Evolutionary conservation across 2,888 invertebrate species (phyloP).

Genomic region (Deilephila porcellus): DNA sequence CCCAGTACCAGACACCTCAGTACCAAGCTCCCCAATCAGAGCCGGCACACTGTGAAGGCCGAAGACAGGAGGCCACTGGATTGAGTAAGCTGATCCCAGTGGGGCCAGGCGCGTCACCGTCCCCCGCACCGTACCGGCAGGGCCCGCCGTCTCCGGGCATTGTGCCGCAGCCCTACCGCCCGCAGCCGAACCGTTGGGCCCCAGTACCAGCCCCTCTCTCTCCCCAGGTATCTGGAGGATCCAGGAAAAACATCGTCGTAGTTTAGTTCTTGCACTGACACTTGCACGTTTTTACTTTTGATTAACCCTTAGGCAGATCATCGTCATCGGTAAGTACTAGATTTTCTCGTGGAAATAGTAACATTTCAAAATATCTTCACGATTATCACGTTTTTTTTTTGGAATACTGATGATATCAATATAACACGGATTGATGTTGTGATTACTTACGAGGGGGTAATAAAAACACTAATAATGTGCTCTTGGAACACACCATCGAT

Average conservation of each 20-base stretch:
- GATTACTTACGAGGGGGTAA: neutral
- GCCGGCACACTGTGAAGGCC: conserved; percentile 68
- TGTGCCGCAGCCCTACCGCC: conserved; percentile 69
- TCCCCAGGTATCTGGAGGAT: conserved; percentile 72
- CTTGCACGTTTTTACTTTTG: conserved; percentile 45
- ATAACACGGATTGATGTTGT: neutral
- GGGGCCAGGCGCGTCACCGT: conserved; percentile 68
- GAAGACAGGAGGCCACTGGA: conserved; percentile 71
- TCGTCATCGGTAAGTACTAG: neutral
- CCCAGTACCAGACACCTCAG: conserved; percentile 80
- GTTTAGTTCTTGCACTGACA: conserved; percentile 49
- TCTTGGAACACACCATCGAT: conserved; percentile 10
- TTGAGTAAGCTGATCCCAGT: conserved; percentile 79
- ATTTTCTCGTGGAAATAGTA: neutral
- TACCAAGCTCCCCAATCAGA: conserved; percentile 56
- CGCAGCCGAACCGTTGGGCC: conserved; percentile 77
- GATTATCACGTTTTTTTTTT: neutral
- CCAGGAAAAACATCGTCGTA: conserved; percentile 51
- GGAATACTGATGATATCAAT: neutral
- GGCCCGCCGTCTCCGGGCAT: conserved; percentile 69
- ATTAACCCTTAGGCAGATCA: conserved; percentile 20
- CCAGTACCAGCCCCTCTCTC: conserved; percentile 79
- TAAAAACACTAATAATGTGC: neutral
- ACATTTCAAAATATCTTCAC: neutral
- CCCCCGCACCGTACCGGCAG: conserved; percentile 62